These are phyloP conservation scores for Chromis chromis DNA, from an alignment of 2,797 vertebrate genomes.

Conservation along the genomic window DNA sequence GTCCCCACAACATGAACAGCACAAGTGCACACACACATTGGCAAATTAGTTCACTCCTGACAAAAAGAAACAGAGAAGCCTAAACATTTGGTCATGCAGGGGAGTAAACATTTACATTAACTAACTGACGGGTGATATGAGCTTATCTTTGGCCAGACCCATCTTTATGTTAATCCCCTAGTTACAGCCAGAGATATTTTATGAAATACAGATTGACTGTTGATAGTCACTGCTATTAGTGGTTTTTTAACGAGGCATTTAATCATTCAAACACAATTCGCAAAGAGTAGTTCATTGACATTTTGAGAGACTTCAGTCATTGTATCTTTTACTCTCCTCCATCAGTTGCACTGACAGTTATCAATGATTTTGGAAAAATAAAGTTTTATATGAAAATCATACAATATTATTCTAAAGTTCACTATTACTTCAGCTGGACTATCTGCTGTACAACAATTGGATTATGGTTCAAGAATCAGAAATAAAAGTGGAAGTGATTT, in stretches of 20 bases:
- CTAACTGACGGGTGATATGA: slow-evolving; percentile 19
- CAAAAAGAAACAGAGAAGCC: slow-evolving; percentile 2
- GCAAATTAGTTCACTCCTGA: slow-evolving; percentile 12
- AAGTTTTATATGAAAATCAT: background rate
- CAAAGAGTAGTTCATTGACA: background rate
- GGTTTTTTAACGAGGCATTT: slow-evolving; percentile 13
- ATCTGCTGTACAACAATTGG: background rate
- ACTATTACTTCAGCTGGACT: background rate
- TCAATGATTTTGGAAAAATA: background rate
- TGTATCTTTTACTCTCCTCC: too few relatives aligned
- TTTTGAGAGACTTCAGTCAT: background rate
- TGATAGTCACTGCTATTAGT: slow-evolving; percentile 4
- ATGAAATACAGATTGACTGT: slow-evolving; percentile 6
- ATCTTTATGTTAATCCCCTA: slow-evolving; percentile 17
- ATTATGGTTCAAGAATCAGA: background rate
- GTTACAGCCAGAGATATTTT: background rate
- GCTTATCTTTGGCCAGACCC: slow-evolving; percentile 22
- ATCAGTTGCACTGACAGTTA: background rate
- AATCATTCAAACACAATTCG: too few relatives aligned
- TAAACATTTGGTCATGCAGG: slow-evolving; percentile 9
- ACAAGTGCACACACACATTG: background rate
- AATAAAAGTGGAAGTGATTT: background rate
- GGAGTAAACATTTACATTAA: background rate
- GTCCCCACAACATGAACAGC: background rate
- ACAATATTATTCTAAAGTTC: background rate